Base-by-base conservation (phyloP, 2,113 vertebrate species). In the Neotoma lepida region DNA sequence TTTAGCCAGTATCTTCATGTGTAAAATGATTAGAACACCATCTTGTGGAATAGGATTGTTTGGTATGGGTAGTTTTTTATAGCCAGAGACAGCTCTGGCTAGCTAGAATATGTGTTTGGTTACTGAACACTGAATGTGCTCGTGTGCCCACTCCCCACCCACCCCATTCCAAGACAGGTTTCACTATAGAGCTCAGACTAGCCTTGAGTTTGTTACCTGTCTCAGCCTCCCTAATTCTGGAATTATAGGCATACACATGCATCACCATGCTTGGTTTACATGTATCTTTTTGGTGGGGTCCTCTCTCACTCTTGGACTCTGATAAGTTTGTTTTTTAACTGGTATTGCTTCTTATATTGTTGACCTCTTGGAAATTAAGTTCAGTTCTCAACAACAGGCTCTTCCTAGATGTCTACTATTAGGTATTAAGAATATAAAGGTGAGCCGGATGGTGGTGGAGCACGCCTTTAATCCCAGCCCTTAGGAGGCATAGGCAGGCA, bases 311-410 rank as follows among this genome's bases (percentile, higher is more conserved):
- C 74, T 80, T 77, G 39, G 58, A 86, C 80, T 92, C 86, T 8
- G 0, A 10, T 61, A 73, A 39, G 13, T 84, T 93, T 78, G n/a
- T 66, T 81, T 92, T 44, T 90, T 88, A 70, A 22, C 33, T 68
- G 84, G 9, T 49, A 54, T 44, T 61, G 76, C 39, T 78, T 92
- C 39, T 78, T 92, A 35, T 92, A 76, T 39, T 78, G 54, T 44
- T 78, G 54, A 68, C 74, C 46, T 86, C 77, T n/a, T 82, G 18
- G 54, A 95, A 30, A 30, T 89, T n/a, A 51, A 88, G 26, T 63
- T 95, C 22, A 90, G 39, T 80, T 95, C 44, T 66, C 86, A 92
- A 22, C 61, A 91, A 39, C 33, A 80, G n/a, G 39, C 84, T 87
- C 20, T 24, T 51, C 22, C 22, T 64, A 85, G 2, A 63, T 89